Conservation (phyloP, 2,797 vertebrate species). For the Pogonophryne albipinna region DNA sequence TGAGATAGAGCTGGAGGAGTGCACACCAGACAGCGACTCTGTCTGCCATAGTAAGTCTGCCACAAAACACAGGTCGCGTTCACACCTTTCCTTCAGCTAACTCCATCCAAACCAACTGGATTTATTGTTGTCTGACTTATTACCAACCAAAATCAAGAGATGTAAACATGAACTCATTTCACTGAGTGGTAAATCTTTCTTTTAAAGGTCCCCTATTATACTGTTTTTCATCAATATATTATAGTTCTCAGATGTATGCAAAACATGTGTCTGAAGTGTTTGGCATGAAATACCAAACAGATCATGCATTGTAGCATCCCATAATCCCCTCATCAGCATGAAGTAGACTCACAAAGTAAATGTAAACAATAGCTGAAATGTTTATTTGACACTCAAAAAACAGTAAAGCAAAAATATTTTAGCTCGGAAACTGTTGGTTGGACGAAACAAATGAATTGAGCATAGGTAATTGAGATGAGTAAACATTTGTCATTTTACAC, state of each 20-base stretch:
- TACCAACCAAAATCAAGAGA: background rate
- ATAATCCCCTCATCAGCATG: no score
- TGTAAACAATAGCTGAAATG: background rate
- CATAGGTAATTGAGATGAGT: background rate
- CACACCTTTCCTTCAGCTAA: background rate
- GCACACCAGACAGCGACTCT: conserved; percentile 85
- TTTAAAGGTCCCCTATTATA: no score
- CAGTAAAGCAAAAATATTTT: no score
- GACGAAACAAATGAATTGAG: background rate
- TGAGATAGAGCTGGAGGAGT: conserved; percentile 81
- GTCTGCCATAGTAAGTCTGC: conserved; percentile 87
- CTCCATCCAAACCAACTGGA: background rate
- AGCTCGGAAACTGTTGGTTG: background rate
- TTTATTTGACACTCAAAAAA: background rate
- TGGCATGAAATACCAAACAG: no score
- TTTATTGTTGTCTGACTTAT: background rate
- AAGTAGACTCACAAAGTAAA: background rate
- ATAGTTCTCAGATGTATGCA: no score
- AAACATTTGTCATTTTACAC: no score
- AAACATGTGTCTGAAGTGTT: no score
- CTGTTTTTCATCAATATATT: no score
- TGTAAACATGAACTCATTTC: background rate
- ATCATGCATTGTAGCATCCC: no score
- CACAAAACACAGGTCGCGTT: background rate
- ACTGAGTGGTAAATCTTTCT: background rate